phyloP scores from a whole-genome alignment of 2,797 vertebrate genomes.

The Fundulus diaphanus region DNA sequence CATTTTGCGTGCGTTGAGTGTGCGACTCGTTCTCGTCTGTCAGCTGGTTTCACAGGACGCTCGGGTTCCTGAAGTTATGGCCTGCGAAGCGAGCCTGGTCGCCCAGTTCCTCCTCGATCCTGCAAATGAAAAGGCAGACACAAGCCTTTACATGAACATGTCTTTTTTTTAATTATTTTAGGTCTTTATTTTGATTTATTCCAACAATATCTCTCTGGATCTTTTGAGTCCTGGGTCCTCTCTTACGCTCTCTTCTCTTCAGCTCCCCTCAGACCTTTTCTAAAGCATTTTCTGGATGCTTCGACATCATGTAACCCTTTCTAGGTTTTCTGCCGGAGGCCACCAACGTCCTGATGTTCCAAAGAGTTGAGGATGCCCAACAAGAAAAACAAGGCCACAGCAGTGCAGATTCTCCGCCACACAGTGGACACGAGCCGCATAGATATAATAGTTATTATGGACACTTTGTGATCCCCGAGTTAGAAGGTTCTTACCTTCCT shows the following conservation, averaged over 20 bases:
- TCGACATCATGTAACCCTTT: too few relatives aligned
- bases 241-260: not conserved
- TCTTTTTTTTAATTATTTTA: not conserved
- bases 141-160: not conserved
- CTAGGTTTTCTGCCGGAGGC: not conserved
- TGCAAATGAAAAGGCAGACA: constrained; percentile 49
- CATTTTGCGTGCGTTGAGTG: constrained; percentile 25
- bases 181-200: not conserved
- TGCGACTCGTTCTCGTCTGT: constrained; percentile 34
- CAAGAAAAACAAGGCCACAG: not conserved
- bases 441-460: not conserved
- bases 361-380: not conserved
- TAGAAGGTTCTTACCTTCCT: not conserved
- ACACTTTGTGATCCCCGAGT: not conserved
- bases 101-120: constrained; percentile 95
- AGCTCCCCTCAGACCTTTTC: not conserved
- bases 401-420: not conserved
- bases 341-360: not conserved
- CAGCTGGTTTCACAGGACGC: constrained; percentile 87
- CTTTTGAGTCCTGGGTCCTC: too few relatives aligned
- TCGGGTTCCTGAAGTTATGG: constrained; percentile 97
- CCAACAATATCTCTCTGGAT: too few relatives aligned
- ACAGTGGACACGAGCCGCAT: not conserved
- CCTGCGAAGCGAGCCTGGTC: constrained; percentile 94
- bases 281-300: not conserved